phyloP scores from a whole-genome alignment of 2,113 vertebrate species.

The Psephotus haematonotus region DNA sequence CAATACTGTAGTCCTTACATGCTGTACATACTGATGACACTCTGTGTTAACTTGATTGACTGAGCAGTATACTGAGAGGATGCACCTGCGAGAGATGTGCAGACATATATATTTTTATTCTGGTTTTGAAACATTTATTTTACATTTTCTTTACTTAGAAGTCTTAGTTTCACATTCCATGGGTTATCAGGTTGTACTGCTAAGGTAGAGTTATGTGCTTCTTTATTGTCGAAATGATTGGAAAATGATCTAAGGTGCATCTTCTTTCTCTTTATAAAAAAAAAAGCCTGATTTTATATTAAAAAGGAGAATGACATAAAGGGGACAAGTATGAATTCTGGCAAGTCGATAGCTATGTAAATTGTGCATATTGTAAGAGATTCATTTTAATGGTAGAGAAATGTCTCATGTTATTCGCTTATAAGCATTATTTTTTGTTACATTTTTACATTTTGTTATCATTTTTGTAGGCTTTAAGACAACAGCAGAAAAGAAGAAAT shows the following conservation, averaged over 20 bases:
- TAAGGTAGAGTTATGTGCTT: constrained; percentile 70
- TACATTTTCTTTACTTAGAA: constrained; percentile 65
- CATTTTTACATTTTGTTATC: constrained; percentile 71
- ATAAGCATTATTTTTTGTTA: constrained; percentile 59
- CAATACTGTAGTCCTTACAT: constrained; percentile 82
- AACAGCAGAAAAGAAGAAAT: constrained; percentile 89
- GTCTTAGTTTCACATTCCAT: constrained; percentile 64
- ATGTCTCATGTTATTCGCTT: constrained; percentile 69
- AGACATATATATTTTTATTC: constrained; percentile 77
- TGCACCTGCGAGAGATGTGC: constrained; percentile 80
- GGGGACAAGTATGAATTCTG: constrained; percentile 49
- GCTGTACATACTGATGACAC: constrained; percentile 86
- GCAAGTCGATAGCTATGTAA: constrained; percentile 60
- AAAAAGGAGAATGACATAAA: constrained; percentile 65
- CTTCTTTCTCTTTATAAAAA: constrained; percentile 43
- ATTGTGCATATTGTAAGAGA: constrained; percentile 53
- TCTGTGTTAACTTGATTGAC: constrained; percentile 84
- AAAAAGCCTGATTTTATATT: constrained; percentile 56
- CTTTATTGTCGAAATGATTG: constrained; percentile 74
- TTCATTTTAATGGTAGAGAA: constrained; percentile 48
- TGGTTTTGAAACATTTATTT: constrained; percentile 74
- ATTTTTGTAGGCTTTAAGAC: constrained; percentile 85
- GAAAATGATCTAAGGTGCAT: constrained; percentile 65
- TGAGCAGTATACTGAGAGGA: constrained; percentile 76
- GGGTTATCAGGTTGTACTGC: constrained; percentile 62